Evolutionary conservation across 2,888 invertebrate genomes (phyloP).

Genomic region (Exephanes ischioxanthus): DNA sequence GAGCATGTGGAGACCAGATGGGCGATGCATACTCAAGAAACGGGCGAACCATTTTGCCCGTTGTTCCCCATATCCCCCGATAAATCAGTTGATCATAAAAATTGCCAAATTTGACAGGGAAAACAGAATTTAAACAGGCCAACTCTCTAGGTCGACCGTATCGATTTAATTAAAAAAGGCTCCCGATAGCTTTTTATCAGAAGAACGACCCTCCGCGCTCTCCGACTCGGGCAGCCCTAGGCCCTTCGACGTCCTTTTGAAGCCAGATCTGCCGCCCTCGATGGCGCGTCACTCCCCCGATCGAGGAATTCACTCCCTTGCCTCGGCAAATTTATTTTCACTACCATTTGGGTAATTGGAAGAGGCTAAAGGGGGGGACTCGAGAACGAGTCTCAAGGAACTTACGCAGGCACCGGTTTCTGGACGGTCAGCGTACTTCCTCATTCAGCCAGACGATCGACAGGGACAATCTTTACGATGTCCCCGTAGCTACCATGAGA

Average conservation of each 20-base stretch:
- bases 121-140: not conserved
- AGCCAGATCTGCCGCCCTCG: constrained; percentile 7
- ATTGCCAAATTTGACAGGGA: not conserved
- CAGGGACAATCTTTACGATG: not conserved
- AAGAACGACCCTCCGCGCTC: not conserved
- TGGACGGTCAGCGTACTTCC: not conserved
- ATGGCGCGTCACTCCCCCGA: constrained; percentile 13
- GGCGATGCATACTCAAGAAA: too few species aligned
- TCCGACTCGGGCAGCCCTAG: not conserved
- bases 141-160: constrained; percentile 48
- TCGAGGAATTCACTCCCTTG: constrained; percentile 10
- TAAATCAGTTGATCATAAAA: not conserved
- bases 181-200: constrained; percentile 32
- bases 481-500: not conserved
- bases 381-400: not conserved
- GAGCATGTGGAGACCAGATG: too few species aligned
- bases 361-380: not conserved
- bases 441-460: not conserved
- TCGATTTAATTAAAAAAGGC: constrained; percentile 78
- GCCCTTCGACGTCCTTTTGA: constrained; percentile 33
- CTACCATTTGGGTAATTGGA: constrained; percentile 36
- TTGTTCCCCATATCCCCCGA: not conserved
- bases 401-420: not conserved
- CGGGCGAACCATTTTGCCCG: not conserved
- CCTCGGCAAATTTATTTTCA: constrained; percentile 37